Percentiles rank a stretch among this genome's conserved stretches.
phyloP scores from a whole-genome alignment of 92 coral and sea anemone genomes.

The Diadumene lineata region DNA sequence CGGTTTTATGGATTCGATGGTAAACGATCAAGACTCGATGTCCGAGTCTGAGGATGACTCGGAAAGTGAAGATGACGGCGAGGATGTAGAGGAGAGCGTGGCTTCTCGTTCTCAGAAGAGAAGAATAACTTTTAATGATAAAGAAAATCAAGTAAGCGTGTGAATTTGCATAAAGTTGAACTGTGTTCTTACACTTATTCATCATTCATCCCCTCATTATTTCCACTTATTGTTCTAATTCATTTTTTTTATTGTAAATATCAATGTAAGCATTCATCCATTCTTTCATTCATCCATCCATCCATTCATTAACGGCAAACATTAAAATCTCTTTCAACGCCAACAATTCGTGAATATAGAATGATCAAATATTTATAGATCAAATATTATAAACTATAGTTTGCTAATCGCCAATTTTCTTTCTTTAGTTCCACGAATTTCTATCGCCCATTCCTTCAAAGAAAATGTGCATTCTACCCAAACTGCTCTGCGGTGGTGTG shows the following conservation, averaged over 20 bases:
- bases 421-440: constrained; percentile 6
- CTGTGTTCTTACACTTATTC: no score
- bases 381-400: no score
- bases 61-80: background rate
- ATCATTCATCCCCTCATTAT: no score
- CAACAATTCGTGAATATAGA: no score
- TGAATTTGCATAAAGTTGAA: no score
- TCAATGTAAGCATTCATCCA: no score
- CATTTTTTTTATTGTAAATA: no score
- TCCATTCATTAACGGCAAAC: no score
- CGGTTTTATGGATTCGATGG: constrained; percentile 25
- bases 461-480: constrained; percentile 39
- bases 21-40: constrained; percentile 28
- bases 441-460: constrained; percentile 22
- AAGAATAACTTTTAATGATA: constrained; percentile 57
- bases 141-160: constrained; percentile 61
- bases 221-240: no score
- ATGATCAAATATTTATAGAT: no score
- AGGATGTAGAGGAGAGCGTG: constrained; percentile 31
- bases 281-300: no score
- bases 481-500: constrained; percentile 27
- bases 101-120: constrained; percentile 55
- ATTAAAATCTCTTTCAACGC: no score
- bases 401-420: background rate
- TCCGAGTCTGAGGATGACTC: constrained; percentile 26